Evolutionary conservation across 2,888 invertebrate species (phyloP).

Genomic region (Apotomis capreana): DNA sequence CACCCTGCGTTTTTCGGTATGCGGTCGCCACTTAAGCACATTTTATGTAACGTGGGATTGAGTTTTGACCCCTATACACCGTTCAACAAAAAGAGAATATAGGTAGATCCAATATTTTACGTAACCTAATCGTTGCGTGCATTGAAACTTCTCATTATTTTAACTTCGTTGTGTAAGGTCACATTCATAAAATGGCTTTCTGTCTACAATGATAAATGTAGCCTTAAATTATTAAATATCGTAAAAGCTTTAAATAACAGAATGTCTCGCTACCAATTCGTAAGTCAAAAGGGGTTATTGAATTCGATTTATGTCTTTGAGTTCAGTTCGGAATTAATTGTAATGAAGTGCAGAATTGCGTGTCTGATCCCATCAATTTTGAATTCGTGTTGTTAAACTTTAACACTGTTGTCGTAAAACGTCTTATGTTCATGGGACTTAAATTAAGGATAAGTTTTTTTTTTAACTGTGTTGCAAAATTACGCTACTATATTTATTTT

Average conservation of each 20-base stretch:
- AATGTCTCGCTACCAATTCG: constrained; percentile 36
- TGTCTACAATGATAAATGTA: constrained; percentile 28
- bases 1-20: no score
- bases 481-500: constrained; percentile 28
- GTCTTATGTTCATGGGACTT: not conserved
- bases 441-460: not conserved
- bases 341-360: constrained; percentile 40
- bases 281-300: constrained; percentile 40
- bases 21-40: no score
- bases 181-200: constrained; percentile 21
- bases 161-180: constrained; percentile 17
- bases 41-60: no score
- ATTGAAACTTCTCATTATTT: constrained; percentile 7
- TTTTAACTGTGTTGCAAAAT: not conserved
- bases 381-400: constrained; percentile 23
- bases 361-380: constrained; percentile 29
- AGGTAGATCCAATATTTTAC: no score
- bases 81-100: no score
- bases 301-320: constrained; percentile 36
- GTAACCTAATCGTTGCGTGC: not conserved
- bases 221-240: constrained; percentile 29
- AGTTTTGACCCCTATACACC: no score
- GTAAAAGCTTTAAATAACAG: constrained; percentile 23
- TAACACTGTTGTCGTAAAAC: not conserved
- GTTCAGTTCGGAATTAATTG: constrained; percentile 30